Conservation (phyloP, 1,140 invertebrate species). For the Anoplolepis gracilipes region DNA sequence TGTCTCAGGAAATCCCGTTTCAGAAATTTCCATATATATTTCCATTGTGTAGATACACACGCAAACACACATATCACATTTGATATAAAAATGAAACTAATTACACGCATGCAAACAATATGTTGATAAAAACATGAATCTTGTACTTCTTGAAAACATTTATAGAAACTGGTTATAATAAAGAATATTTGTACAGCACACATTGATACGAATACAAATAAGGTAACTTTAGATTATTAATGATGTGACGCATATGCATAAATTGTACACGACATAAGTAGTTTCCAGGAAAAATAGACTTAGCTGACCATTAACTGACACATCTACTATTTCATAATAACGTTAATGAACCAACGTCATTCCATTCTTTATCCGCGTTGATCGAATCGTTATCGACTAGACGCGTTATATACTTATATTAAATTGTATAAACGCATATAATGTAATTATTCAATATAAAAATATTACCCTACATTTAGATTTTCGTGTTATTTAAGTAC, state of each 20-base stretch:
- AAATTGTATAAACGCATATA: too few relatives aligned
- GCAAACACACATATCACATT: neutral
- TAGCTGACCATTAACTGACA: constrained; percentile 27
- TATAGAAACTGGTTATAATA: neutral
- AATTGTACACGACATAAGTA: constrained; percentile 1
- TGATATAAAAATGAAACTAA: neutral
- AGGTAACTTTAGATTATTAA: neutral
- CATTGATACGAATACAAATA: neutral
- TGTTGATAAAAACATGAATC: neutral
- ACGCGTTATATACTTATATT: neutral
- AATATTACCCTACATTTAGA: neutral
- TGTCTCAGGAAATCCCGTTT: too few relatives aligned
- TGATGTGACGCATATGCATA: neutral
- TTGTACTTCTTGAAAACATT: neutral
- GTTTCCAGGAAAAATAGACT: constrained; percentile 36
- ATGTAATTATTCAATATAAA: neutral
- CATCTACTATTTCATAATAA: constrained; percentile 46
- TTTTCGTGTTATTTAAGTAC: neutral
- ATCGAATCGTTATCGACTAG: neutral
- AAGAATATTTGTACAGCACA: neutral
- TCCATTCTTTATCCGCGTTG: neutral
- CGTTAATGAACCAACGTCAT: constrained; percentile 33
- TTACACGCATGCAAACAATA: neutral
- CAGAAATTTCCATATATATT: too few relatives aligned
- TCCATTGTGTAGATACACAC: too few relatives aligned